Evolutionary conservation across 2,888 invertebrate genomes (phyloP).

Genomic region (Drosophila dives): DNA sequence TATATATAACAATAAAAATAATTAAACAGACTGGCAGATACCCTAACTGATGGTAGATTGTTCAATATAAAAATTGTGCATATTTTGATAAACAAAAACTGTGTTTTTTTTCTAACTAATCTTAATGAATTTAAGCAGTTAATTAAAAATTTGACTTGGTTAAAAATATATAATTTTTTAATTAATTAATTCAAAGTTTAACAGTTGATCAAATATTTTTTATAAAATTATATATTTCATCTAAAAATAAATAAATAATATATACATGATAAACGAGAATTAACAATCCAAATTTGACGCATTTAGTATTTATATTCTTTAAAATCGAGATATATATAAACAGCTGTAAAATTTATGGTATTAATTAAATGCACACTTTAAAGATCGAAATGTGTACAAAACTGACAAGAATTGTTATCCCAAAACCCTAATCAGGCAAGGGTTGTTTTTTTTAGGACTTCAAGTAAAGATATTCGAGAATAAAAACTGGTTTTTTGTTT

Average conservation of each 20-base stretch:
- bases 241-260: background rate
- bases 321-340: background rate
- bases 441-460: background rate
- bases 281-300: background rate
- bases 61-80: too few relatives aligned
- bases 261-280: background rate
- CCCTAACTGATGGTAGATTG: too few relatives aligned
- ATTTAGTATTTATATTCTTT: rapidly evolving
- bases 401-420: background rate
- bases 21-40: too few relatives aligned
- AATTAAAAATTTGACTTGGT: background rate
- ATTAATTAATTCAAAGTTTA: too few relatives aligned
- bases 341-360: background rate
- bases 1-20: too few relatives aligned
- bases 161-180: background rate
- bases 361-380: background rate
- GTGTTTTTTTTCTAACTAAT: background rate
- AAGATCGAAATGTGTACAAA: background rate
- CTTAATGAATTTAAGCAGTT: rapidly evolving
- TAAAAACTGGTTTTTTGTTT: background rate
- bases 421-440: background rate
- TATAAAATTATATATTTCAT: background rate
- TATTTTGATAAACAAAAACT: background rate
- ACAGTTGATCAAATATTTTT: rapidly evolving
- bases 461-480: background rate